These are phyloP conservation scores for Emberiza fucata DNA, from an alignment of 2,113 vertebrate species.

Conservation along the genomic window DNA sequence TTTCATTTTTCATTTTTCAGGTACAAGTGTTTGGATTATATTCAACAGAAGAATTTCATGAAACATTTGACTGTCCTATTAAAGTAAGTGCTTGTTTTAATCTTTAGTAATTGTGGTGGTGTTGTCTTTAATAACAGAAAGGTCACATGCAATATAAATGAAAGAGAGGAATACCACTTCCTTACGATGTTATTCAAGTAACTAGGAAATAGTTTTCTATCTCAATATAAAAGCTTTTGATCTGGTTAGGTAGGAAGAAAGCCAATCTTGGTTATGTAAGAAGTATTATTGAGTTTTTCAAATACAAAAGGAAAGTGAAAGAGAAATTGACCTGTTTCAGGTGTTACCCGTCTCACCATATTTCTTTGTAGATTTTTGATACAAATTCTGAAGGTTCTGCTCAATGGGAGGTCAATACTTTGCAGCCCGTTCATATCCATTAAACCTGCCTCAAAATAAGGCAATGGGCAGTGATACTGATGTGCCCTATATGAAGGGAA, in stretches of 20 bases:
- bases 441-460: background rate
- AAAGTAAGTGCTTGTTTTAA: conserved; percentile 83
- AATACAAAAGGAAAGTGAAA: background rate
- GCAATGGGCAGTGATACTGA: background rate
- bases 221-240: conserved; percentile 33
- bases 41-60: conserved; percentile 93
- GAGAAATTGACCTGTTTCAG: conserved; percentile 11
- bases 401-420: background rate
- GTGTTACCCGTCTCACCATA: background rate
- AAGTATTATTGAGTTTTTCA: conserved; percentile 6
- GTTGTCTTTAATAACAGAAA: conserved; percentile 28
- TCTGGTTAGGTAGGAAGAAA: conserved; percentile 27
- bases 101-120: conserved; percentile 21
- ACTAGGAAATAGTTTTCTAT: conserved; percentile 6
- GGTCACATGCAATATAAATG: conserved; percentile 18
- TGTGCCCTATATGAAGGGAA: background rate
- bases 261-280: background rate
- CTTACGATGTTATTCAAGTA: conserved; percentile 1
- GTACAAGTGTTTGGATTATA: conserved; percentile 96
- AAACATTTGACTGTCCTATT: conserved; percentile 96
- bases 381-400: background rate
- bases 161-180: background rate
- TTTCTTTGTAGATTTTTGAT: background rate
- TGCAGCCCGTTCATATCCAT: background rate
- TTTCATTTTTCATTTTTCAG: conserved; percentile 58